Evolutionary conservation across 2,797 vertebrate species (phyloP).

Genomic region (Fistularia tabacaria): DNA sequence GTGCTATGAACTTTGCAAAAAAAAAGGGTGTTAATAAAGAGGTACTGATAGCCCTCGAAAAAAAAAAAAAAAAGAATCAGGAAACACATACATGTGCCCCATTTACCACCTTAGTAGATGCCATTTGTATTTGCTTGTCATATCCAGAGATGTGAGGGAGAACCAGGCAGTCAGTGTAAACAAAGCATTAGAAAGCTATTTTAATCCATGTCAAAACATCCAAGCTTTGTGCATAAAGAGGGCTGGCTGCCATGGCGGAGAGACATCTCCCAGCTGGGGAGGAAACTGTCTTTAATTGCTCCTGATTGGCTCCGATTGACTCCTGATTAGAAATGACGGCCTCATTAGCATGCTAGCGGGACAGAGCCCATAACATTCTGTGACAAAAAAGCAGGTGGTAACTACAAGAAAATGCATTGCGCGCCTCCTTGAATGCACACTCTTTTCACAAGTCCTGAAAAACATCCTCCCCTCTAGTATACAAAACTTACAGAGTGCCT

Average conservation of each 20-base stretch:
- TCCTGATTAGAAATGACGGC: constrained; percentile 70
- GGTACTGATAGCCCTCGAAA: too few relatives aligned
- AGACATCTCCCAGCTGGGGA: constrained; percentile 59
- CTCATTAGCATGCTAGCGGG: constrained; percentile 60
- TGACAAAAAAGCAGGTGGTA: constrained; percentile 31
- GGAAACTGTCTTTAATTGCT: constrained; percentile 72
- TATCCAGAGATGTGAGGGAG: constrained; percentile 6
- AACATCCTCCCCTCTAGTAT: too few relatives aligned
- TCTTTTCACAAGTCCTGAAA: too few relatives aligned
- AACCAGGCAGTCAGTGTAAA: constrained; percentile 25
- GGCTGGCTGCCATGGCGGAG: constrained; percentile 33
- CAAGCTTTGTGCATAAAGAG: constrained; percentile 15
- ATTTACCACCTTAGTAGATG: too few relatives aligned
- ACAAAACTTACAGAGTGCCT: too few relatives aligned
- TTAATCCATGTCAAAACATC: constrained; percentile 38
- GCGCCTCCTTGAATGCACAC: too few relatives aligned
- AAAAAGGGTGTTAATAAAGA: too few relatives aligned
- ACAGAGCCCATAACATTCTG: constrained; percentile 39
- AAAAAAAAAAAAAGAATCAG: too few relatives aligned
- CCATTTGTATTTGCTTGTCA: too few relatives aligned
- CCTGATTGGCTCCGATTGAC: constrained; percentile 77
- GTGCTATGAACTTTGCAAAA: too few relatives aligned
- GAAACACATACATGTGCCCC: background rate
- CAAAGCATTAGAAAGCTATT: constrained; percentile 31
- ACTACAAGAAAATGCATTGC: too few relatives aligned